phyloP scores from a whole-genome alignment of 2,113 vertebrate genomes.

The Rattus norvegicus region GRCr8 NC_086027.1:52488501-52489000 shows the following conservation, averaged over 20 bases:
- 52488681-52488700: not conserved
- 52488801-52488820: not conserved
- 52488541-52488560: not conserved
- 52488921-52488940: not conserved
- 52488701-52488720: not conserved
- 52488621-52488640: not conserved
- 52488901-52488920: not conserved
- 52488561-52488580: not conserved
- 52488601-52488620: not conserved
- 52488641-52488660: not conserved
- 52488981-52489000: not conserved
- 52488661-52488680: not conserved
- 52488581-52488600: not conserved
- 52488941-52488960: not conserved
- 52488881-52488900: not conserved
- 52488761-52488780: not conserved
- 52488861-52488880: not conserved
- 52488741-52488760: not conserved
- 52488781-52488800: not conserved
- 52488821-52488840: not conserved
- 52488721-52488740: slow-evolving; percentile 15
- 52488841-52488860: not conserved
- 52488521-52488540: not conserved
- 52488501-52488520: not conserved
- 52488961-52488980: not conserved